Percentiles rank a stretch among this genome's conserved stretches.
phyloP scores from a whole-genome alignment of 2,888 invertebrate species.

The Drosophila maculinotata region DNA sequence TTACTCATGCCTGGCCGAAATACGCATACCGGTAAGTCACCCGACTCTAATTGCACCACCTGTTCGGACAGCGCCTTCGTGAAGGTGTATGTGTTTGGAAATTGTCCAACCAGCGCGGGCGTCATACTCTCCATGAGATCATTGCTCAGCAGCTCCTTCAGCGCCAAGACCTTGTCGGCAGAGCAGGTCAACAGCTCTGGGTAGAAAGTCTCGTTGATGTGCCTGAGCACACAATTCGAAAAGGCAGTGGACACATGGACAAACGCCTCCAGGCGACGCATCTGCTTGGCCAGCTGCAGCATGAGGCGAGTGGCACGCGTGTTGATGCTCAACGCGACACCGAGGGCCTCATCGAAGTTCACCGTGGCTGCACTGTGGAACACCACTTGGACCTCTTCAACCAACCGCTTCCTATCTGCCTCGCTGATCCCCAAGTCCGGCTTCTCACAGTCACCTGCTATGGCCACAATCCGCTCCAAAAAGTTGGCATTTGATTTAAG shows the following conservation, averaged over 20 bases:
- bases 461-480: neutral
- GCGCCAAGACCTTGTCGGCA: neutral
- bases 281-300: neutral
- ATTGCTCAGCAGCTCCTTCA: neutral
- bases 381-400: neutral
- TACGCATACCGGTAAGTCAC: neutral
- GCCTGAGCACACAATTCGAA: neutral
- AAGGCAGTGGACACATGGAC: constrained; percentile 1
- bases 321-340: neutral
- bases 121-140: neutral
- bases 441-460: neutral
- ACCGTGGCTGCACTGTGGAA: neutral
- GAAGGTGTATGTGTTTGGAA: neutral
- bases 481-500: neutral
- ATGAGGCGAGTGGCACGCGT: neutral
- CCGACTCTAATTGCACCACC: neutral
- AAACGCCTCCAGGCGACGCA: neutral
- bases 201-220: neutral
- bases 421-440: neutral
- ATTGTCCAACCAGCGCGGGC: neutral
- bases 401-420: neutral
- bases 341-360: neutral
- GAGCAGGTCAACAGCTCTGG: neutral
- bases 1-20: constrained; percentile 1
- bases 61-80: neutral